These are phyloP conservation scores for Xiphophorus maculatus DNA, from an alignment of 2,113 vertebrate genomes.

Conservation along the genomic window DNA sequence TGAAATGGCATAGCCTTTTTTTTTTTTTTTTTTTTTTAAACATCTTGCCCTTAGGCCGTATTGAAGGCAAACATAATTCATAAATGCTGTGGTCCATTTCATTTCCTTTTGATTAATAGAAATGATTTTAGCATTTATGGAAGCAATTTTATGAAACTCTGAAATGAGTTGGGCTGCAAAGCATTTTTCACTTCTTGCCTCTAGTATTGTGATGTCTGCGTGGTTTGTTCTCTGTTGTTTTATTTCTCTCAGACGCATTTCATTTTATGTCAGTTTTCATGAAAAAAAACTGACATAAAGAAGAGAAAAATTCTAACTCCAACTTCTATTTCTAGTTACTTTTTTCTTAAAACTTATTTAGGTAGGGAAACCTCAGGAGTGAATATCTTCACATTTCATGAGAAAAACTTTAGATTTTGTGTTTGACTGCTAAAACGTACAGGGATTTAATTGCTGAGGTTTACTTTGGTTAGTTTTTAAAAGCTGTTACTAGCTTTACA, in stretches of 20 bases:
- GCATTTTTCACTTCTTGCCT: background rate
- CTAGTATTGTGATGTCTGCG: background rate
- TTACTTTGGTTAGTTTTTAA: background rate
- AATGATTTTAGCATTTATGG: background rate
- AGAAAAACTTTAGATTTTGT: slow-evolving; percentile 16
- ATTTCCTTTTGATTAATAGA: background rate
- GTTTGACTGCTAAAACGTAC: slow-evolving; percentile 3
- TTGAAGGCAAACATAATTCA: too few relatives aligned
- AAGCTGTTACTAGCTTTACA: background rate
- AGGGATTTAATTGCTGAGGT: slow-evolving; percentile 4
- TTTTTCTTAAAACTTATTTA: slow-evolving; percentile 16
- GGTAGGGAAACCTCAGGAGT: slow-evolving; percentile 6
- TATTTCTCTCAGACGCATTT: background rate
- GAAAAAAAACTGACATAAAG: background rate
- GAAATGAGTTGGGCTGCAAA: background rate
- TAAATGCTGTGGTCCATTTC: background rate
- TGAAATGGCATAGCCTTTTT: background rate
- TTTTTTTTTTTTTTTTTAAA: background rate
- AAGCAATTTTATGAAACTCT: background rate
- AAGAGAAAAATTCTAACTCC: slow-evolving; percentile 10
- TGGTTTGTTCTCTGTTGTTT: background rate
- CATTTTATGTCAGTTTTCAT: slow-evolving; percentile 26
- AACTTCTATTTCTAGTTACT: slow-evolving; percentile 13
- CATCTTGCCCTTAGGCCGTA: background rate
- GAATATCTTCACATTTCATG: slow-evolving; percentile 7